Conservation (phyloP, 2,113 vertebrate genomes). For the Entosphenus tridentatus region DNA sequence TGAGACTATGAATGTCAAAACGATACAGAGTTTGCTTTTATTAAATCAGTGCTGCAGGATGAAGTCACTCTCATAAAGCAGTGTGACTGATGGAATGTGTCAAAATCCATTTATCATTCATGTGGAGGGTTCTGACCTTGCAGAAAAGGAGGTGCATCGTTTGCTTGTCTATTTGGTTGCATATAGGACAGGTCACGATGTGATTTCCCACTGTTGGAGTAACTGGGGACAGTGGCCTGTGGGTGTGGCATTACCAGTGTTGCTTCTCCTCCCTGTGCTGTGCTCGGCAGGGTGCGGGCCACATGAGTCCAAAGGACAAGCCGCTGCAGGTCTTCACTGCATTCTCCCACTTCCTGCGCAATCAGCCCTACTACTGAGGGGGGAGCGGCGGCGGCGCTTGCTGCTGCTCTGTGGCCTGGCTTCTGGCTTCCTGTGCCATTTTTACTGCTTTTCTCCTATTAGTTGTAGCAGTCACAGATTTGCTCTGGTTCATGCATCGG, state of each 20-base stretch:
- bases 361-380: slow-evolving; percentile 29
- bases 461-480: no score
- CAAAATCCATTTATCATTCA: neutral
- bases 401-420: neutral
- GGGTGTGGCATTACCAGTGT: no score
- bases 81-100: neutral
- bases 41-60: no score
- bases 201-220: neutral
- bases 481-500: no score
- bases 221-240: neutral
- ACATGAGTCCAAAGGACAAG: slow-evolving; percentile 80
- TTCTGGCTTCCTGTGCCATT: no score
- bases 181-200: neutral
- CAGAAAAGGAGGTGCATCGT: neutral
- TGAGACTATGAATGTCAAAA: no score
- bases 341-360: slow-evolving; percentile 59
- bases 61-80: no score
- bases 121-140: neutral
- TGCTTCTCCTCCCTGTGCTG: neutral
- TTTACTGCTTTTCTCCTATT: no score
- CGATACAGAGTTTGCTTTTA: no score
- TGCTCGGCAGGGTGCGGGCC: slow-evolving; percentile 43
- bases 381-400: neutral
- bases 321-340: slow-evolving; percentile 48
- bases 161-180: neutral